phyloP scores from a whole-genome alignment of 2,113 vertebrate genomes.

The Poecile atricapillus region DNA sequence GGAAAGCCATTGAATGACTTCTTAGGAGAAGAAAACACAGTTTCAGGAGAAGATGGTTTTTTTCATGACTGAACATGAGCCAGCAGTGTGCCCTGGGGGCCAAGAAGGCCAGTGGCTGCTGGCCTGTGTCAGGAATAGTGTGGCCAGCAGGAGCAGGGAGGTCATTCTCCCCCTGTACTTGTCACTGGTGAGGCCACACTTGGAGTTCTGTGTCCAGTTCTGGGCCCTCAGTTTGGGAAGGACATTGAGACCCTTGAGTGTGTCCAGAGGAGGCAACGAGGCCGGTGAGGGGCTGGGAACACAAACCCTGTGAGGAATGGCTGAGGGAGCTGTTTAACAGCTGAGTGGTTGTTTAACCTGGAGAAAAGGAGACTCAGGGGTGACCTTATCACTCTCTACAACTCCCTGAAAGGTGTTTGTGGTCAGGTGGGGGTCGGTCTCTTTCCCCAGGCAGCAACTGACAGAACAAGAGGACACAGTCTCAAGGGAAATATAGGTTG shows the following conservation, averaged over 20 bases:
- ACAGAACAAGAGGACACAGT: no score
- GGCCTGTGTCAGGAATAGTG: neutral
- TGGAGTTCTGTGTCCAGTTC: neutral
- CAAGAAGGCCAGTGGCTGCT: neutral
- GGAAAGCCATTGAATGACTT: neutral
- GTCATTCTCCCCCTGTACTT: neutral
- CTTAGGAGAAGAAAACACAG: neutral
- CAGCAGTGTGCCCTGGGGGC: neutral
- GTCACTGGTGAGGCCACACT: neutral
- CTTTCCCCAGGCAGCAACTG: no score
- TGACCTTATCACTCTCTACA: neutral
- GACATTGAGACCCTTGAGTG: accelerated
- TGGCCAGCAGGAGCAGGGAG: neutral
- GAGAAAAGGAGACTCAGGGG: neutral
- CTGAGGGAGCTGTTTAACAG: neutral
- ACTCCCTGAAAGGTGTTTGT: no score
- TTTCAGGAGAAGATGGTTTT: neutral
- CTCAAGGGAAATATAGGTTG: no score
- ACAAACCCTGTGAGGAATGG: neutral
- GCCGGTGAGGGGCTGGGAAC: neutral
- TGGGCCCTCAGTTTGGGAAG: neutral
- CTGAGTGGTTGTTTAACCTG: neutral
- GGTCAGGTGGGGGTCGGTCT: no score
- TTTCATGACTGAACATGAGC: neutral
- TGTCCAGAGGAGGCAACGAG: neutral